A percentile compares a stretch with the other conserved stretches of the same genome.
phyloP scores from a whole-genome alignment of 2,113 vertebrate genomes.

The Galbula dea region DNA sequence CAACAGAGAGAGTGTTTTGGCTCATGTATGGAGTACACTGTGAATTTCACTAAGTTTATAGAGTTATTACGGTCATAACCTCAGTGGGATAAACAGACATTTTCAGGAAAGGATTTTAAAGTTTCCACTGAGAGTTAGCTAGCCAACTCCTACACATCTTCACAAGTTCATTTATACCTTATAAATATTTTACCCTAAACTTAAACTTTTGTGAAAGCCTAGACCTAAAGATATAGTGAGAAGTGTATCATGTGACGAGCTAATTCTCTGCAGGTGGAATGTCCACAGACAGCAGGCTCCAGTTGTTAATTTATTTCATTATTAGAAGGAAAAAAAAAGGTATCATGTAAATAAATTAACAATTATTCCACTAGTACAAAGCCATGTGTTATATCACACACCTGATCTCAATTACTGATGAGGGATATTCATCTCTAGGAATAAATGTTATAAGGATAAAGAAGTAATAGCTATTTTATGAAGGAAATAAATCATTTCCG shows the following conservation, averaged over 20 bases:
- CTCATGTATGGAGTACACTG: not conserved
- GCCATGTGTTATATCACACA: not conserved
- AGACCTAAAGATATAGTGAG: not conserved
- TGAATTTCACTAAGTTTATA: not conserved
- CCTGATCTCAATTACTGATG: not conserved
- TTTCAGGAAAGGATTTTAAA: not conserved
- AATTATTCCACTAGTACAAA: not conserved
- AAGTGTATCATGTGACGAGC: accelerated
- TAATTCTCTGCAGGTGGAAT: not conserved
- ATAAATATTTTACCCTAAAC: not conserved
- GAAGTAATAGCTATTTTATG: not conserved
- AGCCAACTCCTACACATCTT: not conserved
- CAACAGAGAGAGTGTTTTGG: not conserved
- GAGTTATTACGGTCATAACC: not conserved
- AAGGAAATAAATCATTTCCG: not conserved
- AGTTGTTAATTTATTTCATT: not conserved
- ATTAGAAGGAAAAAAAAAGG: not conserved
- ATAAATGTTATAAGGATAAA: not conserved
- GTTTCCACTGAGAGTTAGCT: not conserved
- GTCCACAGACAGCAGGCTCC: not conserved
- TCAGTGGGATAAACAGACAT: not conserved
- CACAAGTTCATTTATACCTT: not conserved
- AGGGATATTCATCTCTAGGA: not conserved
- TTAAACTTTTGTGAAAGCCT: not conserved
- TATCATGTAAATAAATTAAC: not conserved